Evolutionary conservation across 2,113 vertebrate genomes (phyloP).

Genomic region (Varanus komodoensis): DNA sequence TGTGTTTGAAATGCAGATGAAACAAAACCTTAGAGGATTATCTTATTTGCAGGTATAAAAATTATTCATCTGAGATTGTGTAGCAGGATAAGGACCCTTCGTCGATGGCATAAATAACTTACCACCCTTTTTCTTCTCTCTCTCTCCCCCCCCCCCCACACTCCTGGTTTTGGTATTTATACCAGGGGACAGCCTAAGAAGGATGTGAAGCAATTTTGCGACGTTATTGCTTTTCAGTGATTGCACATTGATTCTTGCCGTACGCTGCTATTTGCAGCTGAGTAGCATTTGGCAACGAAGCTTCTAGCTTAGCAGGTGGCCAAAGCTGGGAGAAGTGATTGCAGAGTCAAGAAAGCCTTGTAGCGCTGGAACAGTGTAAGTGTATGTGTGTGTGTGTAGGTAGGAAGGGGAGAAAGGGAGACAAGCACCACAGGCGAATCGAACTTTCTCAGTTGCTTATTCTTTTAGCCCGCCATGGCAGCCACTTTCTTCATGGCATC

Average conservation of each 20-base stretch:
- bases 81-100: not conserved
- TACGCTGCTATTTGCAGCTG: rapidly evolving
- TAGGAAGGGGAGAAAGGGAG: not conserved
- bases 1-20: not conserved
- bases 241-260: not conserved
- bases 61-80: not conserved
- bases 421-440: not conserved
- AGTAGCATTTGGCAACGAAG: rapidly evolving
- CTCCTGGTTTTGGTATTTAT: not conserved
- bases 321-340: not conserved
- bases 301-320: constrained; percentile 9
- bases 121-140: not conserved
- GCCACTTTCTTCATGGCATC: not conserved
- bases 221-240: not conserved
- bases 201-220: not conserved
- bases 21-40: not conserved
- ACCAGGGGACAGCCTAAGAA: not conserved
- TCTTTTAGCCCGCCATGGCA: not conserved
- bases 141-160: not conserved
- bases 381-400: not conserved
- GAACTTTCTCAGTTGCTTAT: not conserved
- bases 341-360: not conserved
- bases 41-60: constrained; percentile 5
- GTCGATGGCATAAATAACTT: not conserved
- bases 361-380: not conserved